A percentile compares a stretch with the other conserved stretches of the same genome.
Evolutionary conservation across 2,888 invertebrate species (phyloP).

Genomic region (Rhamnusium bicolor): DNA sequence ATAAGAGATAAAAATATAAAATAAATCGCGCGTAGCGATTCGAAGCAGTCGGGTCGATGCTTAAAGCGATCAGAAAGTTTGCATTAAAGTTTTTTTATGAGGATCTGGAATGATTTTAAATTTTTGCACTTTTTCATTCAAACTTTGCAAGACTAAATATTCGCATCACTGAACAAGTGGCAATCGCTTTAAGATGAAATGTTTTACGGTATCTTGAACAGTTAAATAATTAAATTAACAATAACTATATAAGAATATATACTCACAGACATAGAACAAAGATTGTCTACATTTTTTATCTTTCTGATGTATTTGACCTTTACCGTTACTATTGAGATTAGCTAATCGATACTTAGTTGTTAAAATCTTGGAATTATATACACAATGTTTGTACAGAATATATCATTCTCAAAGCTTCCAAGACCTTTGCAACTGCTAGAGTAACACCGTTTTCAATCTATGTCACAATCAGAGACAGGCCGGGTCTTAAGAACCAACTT

Average conservation of each 20-base stretch:
- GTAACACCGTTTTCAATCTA: no score
- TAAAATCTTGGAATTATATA: no score
- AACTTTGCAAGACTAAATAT: slow-evolving; percentile 51
- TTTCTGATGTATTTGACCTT: no score
- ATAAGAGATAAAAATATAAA: slow-evolving; percentile 12
- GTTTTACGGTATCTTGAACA: slow-evolving; percentile 50
- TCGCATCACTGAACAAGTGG: slow-evolving; percentile 54
- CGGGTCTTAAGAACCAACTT: no score
- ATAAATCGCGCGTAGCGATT: slow-evolving; percentile 31
- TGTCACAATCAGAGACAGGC: no score
- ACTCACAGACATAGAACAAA: no score
- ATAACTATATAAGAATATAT: neutral
- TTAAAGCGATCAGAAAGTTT: slow-evolving; percentile 50
- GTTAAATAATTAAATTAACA: slow-evolving; percentile 57
- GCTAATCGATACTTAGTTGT: no score
- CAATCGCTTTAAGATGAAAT: slow-evolving; percentile 53
- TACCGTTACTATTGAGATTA: no score
- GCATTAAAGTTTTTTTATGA: slow-evolving; percentile 51
- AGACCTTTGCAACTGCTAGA: no score
- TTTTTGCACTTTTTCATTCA: slow-evolving; percentile 60
- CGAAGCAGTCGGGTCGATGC: slow-evolving; percentile 38
- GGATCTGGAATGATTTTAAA: slow-evolving; percentile 51
- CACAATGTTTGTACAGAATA: no score
- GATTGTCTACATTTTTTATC: no score
- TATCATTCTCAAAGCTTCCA: no score